A percentile compares a stretch with the other conserved stretches of the same genome.
Evolutionary conservation across 2,797 vertebrate species (phyloP).

Genomic region (Sebastes diaconus): DNA sequence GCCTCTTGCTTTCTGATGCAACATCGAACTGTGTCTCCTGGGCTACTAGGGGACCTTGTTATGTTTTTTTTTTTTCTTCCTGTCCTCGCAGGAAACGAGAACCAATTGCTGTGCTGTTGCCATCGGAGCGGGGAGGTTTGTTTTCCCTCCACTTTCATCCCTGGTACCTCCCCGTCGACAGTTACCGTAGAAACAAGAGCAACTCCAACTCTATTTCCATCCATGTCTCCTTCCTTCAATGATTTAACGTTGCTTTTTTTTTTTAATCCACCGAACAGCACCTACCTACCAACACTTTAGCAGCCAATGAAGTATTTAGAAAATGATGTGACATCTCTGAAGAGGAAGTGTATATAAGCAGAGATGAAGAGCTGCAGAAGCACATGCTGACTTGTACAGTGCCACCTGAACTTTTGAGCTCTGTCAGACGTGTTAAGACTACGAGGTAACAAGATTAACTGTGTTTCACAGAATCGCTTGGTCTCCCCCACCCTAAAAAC

Average conservation of each 20-base stretch:
- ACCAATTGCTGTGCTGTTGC: constrained; percentile 89
- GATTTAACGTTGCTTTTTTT: constrained; percentile 77
- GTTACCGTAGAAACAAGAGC: constrained; percentile 92
- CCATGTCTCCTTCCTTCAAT: constrained; percentile 82
- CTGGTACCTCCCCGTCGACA: constrained; percentile 85
- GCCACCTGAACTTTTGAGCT: constrained; percentile 48
- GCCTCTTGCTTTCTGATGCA: constrained; percentile 88
- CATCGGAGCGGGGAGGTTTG: constrained; percentile 85
- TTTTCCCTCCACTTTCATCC: constrained; percentile 85
- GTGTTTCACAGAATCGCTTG: constrained; percentile 25
- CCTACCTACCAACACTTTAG: constrained; percentile 74
- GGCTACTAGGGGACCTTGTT: constrained; percentile 85
- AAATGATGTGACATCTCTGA: constrained; percentile 66
- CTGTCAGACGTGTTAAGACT: constrained; percentile 38
- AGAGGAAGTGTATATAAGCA: constrained; percentile 64
- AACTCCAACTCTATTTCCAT: constrained; percentile 89
- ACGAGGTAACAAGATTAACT: constrained; percentile 56
- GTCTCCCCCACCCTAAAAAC: constrained; percentile 37
- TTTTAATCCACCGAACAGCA: constrained; percentile 71
- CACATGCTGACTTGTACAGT: constrained; percentile 35
- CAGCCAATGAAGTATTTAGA: constrained; percentile 76
- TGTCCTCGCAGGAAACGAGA: constrained; percentile 84
- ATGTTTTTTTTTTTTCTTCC: constrained; percentile 77
- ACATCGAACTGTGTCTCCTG: constrained; percentile 83
- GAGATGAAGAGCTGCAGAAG: constrained; percentile 40